These are phyloP conservation scores for Anagrus nilaparvatae DNA, from an alignment of 1,140 invertebrate genomes.

Conservation along the genomic window DNA sequence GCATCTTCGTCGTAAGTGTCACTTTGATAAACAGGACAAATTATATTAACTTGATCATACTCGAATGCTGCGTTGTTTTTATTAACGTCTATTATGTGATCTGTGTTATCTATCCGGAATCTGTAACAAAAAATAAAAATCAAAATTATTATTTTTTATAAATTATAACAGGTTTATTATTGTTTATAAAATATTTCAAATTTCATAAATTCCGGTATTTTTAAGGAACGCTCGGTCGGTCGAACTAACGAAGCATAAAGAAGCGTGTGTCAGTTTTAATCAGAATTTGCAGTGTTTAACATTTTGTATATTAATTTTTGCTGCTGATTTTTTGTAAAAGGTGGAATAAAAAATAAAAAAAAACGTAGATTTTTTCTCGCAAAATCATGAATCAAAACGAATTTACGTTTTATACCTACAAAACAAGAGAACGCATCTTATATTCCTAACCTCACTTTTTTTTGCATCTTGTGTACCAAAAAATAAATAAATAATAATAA, in stretches of 20 bases:
- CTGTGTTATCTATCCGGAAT: constrained; percentile 95
- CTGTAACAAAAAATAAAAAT: constrained; percentile 55
- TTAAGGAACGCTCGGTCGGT: too few relatives aligned
- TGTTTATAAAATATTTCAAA: background rate
- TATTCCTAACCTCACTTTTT: too few relatives aligned
- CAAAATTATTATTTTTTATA: constrained; percentile 12
- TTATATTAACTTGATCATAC: constrained; percentile 92
- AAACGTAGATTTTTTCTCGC: constrained; percentile 14
- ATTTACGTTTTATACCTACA: constrained; percentile 13
- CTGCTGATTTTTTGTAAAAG: too few relatives aligned
- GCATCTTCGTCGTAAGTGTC: constrained; percentile 81
- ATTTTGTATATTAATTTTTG: constrained; percentile 7
- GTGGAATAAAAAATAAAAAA: constrained; percentile 9
- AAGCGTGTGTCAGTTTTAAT: background rate
- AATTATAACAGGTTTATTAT: background rate
- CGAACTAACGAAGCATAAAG: too few relatives aligned
- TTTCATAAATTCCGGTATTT: too few relatives aligned
- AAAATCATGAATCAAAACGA: constrained; percentile 16
- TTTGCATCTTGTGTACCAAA: too few relatives aligned
- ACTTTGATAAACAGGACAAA: constrained; percentile 84
- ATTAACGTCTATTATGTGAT: constrained; percentile 94
- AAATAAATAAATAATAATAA: background rate
- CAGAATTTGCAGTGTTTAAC: constrained; percentile 2
- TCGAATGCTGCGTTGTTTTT: constrained; percentile 87
- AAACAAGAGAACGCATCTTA: constrained; percentile 14